Evolutionary conservation across 1,140 invertebrate genomes (phyloP), one percentile per base, ranked within the genome.

Genomic region (Palaemon carinicauda): DNA sequence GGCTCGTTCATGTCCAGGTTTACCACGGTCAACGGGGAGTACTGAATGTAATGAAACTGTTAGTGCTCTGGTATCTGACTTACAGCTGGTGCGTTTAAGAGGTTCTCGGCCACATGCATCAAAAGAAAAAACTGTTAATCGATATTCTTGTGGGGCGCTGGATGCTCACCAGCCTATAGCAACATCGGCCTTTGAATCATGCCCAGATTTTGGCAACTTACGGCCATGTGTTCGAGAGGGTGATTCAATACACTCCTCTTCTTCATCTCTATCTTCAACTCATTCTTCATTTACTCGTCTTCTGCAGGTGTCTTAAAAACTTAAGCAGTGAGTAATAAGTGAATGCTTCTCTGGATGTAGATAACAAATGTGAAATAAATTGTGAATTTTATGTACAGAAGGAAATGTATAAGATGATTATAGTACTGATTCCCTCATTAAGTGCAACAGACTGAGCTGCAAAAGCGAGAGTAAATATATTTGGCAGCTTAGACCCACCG

Each of bases 261-360:
- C 85, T 31, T 87, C 85, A 52, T 87, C 85, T 52, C 52, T 87
- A 71, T 87, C 85, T 21, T 87, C 85, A 24, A 86, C 84, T 53
- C 85, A 87, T 80, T 87, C 85, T 79, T 84, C 82, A 17, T 87
- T 87, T 33, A 87, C 85, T n/a, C 51, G 85, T 41, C 85, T 87
- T 19, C 84, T 87, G 27, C 78, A 87, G 69, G 84, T 87, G 78
- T 87, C 84, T 50, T 84, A 54, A 65, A 52, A n/a, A 41, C 27
- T 75, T 56, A 19, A 29, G 24, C 29, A 69, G 65, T 31, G 29
- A 69, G 24, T 24, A 27, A 27, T 31, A 69, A 69, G 65, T 21
- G 21, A 27, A 69, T 69, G 29, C 29, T 69, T 27, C 65, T 69
- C 41, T 41, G 41, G 41, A 41, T 41, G 41, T 41, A 41, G 41